phyloP scores from a whole-genome alignment of 2,888 invertebrate genomes.

The Oegoconia quadripuncta region DNA sequence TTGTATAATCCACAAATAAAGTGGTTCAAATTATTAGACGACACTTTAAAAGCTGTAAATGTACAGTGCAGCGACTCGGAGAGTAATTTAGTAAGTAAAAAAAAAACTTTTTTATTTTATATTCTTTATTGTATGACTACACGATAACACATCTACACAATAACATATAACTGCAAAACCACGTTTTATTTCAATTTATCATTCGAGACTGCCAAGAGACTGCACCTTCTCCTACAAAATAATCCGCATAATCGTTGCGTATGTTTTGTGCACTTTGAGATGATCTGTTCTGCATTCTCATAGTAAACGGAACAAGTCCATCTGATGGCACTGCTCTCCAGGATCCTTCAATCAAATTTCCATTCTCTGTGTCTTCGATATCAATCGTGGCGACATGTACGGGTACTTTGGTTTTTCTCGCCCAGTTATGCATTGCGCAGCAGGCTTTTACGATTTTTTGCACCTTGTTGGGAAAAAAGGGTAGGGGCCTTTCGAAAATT shows the following conservation, averaged over 20 bases:
- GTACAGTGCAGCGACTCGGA: conserved; percentile 5
- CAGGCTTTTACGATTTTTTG: conserved; percentile 17
- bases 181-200: conserved; percentile 1
- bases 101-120: not conserved
- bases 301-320: conserved; percentile 11
- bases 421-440: conserved; percentile 25
- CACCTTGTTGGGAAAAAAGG: conserved; percentile 6
- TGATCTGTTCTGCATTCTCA: conserved; percentile 9
- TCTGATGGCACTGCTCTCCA: conserved; percentile 19
- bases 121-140: conserved; percentile 4
- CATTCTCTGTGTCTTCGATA: conserved; percentile 13
- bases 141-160: not conserved
- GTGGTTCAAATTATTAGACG: conserved; percentile 12
- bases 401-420: conserved; percentile 13
- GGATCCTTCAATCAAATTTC: conserved; percentile 8
- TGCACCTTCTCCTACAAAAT: conserved; percentile 20
- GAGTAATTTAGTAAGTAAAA: conserved; percentile 9
- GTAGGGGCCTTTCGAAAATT: conserved; percentile 16
- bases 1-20: conserved; percentile 9
- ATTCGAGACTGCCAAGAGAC: conserved; percentile 21
- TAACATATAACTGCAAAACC: not conserved
- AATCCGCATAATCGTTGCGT: conserved; percentile 17
- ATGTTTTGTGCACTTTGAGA: conserved; percentile 9
- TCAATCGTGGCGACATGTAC: conserved; percentile 14
- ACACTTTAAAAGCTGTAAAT: conserved; percentile 8